These are phyloP conservation scores for Turnix velox DNA, from an alignment of 2,113 vertebrate genomes.

Conservation along the genomic window DNA sequence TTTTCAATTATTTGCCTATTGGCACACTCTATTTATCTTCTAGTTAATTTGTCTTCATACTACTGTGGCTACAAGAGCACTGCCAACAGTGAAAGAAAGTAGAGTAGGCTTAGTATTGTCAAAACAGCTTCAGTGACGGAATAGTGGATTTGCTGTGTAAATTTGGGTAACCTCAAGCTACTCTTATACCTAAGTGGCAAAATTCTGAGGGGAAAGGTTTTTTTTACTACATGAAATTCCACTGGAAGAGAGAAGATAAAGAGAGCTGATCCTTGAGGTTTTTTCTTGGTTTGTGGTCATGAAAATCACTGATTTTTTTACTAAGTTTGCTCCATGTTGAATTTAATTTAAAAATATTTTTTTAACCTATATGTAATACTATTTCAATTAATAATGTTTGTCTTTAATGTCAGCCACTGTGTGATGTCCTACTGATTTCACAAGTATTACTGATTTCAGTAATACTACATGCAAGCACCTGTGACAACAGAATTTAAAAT, in stretches of 20 bases:
- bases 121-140: background rate
- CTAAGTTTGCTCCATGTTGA: background rate
- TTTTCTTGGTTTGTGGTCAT: background rate
- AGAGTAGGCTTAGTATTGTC: background rate
- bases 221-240: background rate
- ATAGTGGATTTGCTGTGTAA: background rate
- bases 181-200: background rate
- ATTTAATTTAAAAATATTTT: background rate
- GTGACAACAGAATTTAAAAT: background rate
- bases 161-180: background rate
- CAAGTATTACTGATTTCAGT: background rate
- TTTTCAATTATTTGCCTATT: background rate
- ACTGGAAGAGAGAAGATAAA: background rate
- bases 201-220: background rate
- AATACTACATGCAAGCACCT: background rate
- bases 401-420: background rate
- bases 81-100: background rate
- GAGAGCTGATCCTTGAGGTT: accelerated
- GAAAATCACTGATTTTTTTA: background rate
- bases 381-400: background rate
- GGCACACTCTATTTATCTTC: background rate
- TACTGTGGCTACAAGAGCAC: background rate
- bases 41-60: background rate
- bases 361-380: background rate
- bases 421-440: background rate